Evolutionary conservation across 2,797 vertebrate species (phyloP).

Genomic region (Crypturellus tataupa): DNA sequence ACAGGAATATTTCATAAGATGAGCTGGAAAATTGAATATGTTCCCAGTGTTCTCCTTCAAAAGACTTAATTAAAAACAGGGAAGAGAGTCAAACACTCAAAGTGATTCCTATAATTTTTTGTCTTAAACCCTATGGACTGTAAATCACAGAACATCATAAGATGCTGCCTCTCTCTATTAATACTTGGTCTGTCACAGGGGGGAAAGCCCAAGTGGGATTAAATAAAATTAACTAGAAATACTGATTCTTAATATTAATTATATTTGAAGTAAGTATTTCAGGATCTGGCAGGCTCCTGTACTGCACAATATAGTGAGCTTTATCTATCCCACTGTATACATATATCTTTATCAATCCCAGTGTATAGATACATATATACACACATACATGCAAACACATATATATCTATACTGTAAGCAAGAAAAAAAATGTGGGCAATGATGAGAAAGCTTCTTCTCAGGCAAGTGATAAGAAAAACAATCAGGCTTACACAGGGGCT

Average conservation of each 20-base stretch:
- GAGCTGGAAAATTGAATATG: neutral
- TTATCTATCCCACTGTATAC: neutral
- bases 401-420: neutral
- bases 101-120: neutral
- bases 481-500: neutral
- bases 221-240: neutral
- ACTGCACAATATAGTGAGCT: neutral
- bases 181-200: neutral
- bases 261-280: neutral
- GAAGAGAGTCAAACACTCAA: neutral
- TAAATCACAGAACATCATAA: neutral
- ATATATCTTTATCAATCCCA: neutral
- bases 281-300: neutral
- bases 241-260: neutral
- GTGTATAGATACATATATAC: too few species aligned
- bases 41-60: neutral
- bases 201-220: neutral
- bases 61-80: neutral
- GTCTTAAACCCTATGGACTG: neutral
- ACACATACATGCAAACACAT: too few species aligned
- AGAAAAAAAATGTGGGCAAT: neutral
- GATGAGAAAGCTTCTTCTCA: neutral
- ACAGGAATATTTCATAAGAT: neutral
- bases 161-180: neutral
- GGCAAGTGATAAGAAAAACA: neutral